phyloP scores from a whole-genome alignment of 2,888 invertebrate genomes.

The Phalera bucephala region DNA sequence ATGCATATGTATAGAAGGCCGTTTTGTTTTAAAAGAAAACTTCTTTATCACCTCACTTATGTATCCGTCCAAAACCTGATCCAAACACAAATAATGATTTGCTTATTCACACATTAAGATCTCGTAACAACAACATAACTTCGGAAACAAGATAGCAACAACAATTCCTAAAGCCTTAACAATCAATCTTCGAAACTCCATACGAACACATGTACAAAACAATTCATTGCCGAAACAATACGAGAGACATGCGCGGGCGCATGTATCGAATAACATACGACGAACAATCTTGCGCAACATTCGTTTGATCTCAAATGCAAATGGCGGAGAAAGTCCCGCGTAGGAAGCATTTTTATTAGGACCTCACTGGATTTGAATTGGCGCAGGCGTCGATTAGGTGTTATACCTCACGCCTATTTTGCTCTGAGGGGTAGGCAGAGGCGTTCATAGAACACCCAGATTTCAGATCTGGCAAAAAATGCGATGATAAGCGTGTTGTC shows the following conservation, averaged over 20 bases:
- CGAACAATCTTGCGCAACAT: conserved; percentile 29
- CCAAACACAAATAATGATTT: no score
- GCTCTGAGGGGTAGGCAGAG: no score
- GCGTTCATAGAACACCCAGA: no score
- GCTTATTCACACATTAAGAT: no score
- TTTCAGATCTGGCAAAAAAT: no score
- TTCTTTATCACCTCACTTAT: no score
- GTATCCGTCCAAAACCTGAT: no score
- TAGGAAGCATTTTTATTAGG: conserved; percentile 53
- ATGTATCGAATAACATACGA: conserved; percentile 29
- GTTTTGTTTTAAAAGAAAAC: no score
- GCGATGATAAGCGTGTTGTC: no score
- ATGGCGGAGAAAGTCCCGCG: conserved; percentile 53
- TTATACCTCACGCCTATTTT: no score
- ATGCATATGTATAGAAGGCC: no score
- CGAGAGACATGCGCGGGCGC: conserved; percentile 10
- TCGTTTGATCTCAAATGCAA: conserved; percentile 46
- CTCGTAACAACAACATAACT: no score
- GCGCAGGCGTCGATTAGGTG: conserved; percentile 30
- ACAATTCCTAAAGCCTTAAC: background rate
- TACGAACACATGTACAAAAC: conserved; percentile 6
- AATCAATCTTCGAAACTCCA: background rate
- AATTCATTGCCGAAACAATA: conserved; percentile 27
- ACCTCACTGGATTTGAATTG: conserved; percentile 28
- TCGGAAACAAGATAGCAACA: background rate